These are phyloP conservation scores for Podarcis lilfordi DNA, from an alignment of 2,797 vertebrate species.

Conservation along the genomic window DNA sequence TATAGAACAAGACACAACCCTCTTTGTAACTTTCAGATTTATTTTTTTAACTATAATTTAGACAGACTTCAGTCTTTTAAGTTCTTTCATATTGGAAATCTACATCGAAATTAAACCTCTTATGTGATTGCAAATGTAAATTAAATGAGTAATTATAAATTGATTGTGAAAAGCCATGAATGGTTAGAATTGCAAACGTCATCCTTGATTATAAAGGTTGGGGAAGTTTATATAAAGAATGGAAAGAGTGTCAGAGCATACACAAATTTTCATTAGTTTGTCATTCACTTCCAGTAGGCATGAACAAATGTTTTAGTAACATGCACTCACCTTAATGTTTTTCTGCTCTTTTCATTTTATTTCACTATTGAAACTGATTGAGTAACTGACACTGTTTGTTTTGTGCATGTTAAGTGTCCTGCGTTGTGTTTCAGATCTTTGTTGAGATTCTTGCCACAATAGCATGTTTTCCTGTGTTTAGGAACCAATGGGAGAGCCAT, in stretches of 20 bases:
- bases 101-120: constrained; percentile 19
- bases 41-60: neutral
- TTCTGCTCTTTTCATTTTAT: constrained; percentile 45
- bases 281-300: constrained; percentile 32
- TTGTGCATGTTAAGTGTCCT: constrained; percentile 35
- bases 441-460: constrained; percentile 72
- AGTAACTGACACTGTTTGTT: constrained; percentile 41
- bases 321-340: constrained; percentile 6
- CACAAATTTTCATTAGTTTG: constrained; percentile 30
- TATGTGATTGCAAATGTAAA: constrained; percentile 46
- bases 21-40: neutral
- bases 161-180: constrained; percentile 35
- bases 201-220: constrained; percentile 13
- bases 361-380: constrained; percentile 45
- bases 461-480: constrained; percentile 79
- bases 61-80: neutral
- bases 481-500: constrained; percentile 92
- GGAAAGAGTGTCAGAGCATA: constrained; percentile 30
- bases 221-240: constrained; percentile 3
- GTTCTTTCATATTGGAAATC: neutral
- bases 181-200: constrained; percentile 35
- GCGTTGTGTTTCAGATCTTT: constrained; percentile 48
- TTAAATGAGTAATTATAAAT: constrained; percentile 24
- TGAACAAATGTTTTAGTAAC: constrained; percentile 40
- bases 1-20: constrained; percentile 24